A percentile compares a stretch with the other conserved stretches of the same genome.
These are phyloP conservation scores for Steromphala cineraria DNA, from an alignment of 2,888 invertebrate species.

Conservation along the genomic window DNA sequence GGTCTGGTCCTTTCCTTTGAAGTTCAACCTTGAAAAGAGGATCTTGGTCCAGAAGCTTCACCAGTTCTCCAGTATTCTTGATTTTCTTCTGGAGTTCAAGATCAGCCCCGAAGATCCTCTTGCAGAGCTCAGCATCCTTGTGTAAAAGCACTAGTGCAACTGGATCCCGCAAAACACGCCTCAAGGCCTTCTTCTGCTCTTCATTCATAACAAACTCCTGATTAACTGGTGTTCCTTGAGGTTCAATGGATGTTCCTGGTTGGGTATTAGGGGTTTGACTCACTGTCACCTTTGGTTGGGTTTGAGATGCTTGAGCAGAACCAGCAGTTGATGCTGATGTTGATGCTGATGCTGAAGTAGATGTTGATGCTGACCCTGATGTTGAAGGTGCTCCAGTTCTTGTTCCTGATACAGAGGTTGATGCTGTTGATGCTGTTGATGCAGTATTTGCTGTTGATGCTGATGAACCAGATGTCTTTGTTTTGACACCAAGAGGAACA, in stretches of 20 bases:
- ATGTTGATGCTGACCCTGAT: not conserved
- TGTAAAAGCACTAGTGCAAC: not conserved
- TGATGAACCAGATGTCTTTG: not conserved
- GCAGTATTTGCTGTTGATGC: not conserved
- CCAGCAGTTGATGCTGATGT: not conserved
- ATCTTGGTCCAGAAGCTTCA: constrained; percentile 6
- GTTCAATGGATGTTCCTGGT: not conserved
- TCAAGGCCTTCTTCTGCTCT: not conserved
- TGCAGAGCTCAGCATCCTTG: not conserved
- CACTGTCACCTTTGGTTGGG: no score
- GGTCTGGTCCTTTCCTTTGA: not conserved
- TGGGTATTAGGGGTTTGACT: not conserved
- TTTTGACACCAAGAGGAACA: not conserved
- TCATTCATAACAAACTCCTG: not conserved
- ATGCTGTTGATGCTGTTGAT: not conserved
- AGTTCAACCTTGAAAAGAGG: constrained; percentile 4
- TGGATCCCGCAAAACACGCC: constrained; percentile 14
- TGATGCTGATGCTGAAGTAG: not conserved
- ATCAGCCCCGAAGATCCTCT: not conserved
- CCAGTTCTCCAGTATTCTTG: not conserved
- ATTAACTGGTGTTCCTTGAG: not conserved
- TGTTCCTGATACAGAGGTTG: not conserved
- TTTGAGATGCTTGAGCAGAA: not conserved
- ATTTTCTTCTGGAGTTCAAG: not conserved
- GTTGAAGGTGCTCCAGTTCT: not conserved